Evolutionary conservation across 2,797 vertebrate species (phyloP), one percentile per base, ranked within the genome.

Genomic region (Alca torda): DNA sequence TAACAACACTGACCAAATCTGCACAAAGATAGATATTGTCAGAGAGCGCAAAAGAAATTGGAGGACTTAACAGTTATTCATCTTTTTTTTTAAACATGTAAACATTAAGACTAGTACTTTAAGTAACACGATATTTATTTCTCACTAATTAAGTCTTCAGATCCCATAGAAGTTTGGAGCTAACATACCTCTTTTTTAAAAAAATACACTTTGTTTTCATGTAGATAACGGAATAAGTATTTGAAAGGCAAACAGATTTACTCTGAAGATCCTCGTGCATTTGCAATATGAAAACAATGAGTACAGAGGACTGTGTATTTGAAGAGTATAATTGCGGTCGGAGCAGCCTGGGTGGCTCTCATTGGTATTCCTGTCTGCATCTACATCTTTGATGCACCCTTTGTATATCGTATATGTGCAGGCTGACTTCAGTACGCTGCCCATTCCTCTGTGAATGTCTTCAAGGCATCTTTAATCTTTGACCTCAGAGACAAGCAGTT

Each of bases 391-490:
- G 69, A 68, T 72, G 64, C 30, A 60, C 16, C 13, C 45, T 92
- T 81, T 80, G 16, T 43, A 35, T 8, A 33, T 23, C 13, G 0
- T 18, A 17, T 28, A 54, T 16, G 37, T 68, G 31, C 72, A 89
- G 78, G 21, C 67, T 87, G 59, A 72, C 51, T 91, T 68, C 7
- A 53, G 60, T 9, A 67, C 23, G 51, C 53, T 93, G 26, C 37
- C 37, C 45, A 10, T 73, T 79, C 50, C 2, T 11, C 45, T 46
- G 76, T 41, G 24, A 33, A 21, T 63, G 35, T 93, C 88, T 94
- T 96, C 86, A 82, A 95, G 83, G 60, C 67, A 82, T 91, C 63
- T 95, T 95, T 96, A 95, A 89, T 88, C 83, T 93, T 70, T 93
- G 87, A 91, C 83, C 90, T 93, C 56, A 45, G 39, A 88, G 48